Evolutionary conservation across 2,797 vertebrate species (phyloP).

Genomic region (Vipera latastei): DNA sequence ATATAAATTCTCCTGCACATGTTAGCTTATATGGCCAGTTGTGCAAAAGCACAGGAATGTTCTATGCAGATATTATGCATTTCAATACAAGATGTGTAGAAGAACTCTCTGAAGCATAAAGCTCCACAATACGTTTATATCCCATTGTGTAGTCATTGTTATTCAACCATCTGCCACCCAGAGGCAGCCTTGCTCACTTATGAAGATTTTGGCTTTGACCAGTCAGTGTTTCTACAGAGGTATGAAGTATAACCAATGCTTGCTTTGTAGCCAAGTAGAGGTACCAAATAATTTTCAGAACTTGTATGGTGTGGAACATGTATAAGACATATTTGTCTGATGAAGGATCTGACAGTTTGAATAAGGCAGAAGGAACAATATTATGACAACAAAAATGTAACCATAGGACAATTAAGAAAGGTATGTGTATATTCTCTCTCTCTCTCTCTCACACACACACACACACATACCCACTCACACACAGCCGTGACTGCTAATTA

Average conservation of each 20-base stretch:
- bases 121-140: not conserved
- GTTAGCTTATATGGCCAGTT: not conserved
- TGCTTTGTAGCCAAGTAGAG: not conserved
- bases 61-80: not conserved
- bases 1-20: not conserved
- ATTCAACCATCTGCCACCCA: not conserved
- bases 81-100: not conserved
- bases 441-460: not conserved
- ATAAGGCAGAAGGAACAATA: conserved; percentile 10
- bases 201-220: not conserved
- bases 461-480: not conserved
- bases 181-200: not conserved
- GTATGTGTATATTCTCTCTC: not conserved
- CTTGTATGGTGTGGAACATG: not conserved
- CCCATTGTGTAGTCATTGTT: not conserved
- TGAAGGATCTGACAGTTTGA: not conserved
- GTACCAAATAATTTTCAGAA: not conserved
- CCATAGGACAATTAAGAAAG: conserved; percentile 7
- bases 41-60: not conserved
- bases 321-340: not conserved
- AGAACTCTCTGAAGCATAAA: not conserved
- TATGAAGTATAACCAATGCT: not conserved
- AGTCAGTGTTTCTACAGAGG: not conserved
- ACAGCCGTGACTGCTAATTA: conserved; percentile 21
- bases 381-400: not conserved